A percentile compares a stretch with the other conserved stretches of the same genome.
These are phyloP conservation scores for Elaphurus davidianus DNA, from an alignment of 2,113 vertebrate genomes.

Conservation along the genomic window DNA sequence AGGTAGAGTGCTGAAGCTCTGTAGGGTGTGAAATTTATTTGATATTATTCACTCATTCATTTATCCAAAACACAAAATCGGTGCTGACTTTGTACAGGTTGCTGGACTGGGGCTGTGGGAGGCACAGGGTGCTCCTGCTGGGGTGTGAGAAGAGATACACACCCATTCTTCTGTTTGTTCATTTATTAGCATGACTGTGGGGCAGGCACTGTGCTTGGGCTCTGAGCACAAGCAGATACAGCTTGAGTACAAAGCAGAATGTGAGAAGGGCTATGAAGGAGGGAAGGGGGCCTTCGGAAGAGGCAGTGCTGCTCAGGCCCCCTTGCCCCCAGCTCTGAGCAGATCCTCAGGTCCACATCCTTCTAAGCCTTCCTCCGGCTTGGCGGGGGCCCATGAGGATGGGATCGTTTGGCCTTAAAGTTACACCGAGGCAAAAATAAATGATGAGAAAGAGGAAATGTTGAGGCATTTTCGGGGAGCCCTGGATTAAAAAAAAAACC, in stretches of 20 bases:
- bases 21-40: neutral
- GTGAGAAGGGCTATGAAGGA: neutral
- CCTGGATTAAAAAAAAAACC: slow-evolving; percentile 2
- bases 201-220: neutral
- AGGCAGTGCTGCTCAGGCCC: neutral
- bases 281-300: neutral
- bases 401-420: slow-evolving; percentile 25
- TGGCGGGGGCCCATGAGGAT: neutral
- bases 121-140: neutral
- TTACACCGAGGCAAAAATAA: neutral
- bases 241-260: neutral
- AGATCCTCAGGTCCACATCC: neutral
- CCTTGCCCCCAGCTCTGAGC: neutral
- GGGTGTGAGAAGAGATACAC: neutral
- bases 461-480: slow-evolving; percentile 48
- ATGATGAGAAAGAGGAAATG: slow-evolving; percentile 11
- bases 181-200: neutral
- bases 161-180: neutral
- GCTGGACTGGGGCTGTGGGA: neutral
- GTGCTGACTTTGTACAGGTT: neutral
- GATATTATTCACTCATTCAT: neutral
- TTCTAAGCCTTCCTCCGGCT: neutral
- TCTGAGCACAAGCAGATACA: neutral
- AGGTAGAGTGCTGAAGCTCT: neutral
- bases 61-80: neutral